Evolutionary conservation across 2,888 invertebrate species (phyloP).

Genomic region (Julus scandinavius): DNA sequence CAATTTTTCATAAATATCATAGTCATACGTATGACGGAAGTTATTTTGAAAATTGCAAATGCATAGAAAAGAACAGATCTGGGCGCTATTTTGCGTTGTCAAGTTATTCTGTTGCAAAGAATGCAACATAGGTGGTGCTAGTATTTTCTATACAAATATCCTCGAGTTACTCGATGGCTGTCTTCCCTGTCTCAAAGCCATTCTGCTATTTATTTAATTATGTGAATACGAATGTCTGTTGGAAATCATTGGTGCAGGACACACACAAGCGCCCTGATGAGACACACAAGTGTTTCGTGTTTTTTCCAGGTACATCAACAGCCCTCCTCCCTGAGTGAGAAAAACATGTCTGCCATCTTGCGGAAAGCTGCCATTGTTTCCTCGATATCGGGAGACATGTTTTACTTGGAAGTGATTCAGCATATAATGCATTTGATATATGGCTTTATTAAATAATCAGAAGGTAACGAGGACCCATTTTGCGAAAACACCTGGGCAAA

Average conservation of each 20-base stretch:
- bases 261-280: not conserved
- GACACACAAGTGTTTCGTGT: not conserved
- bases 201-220: not conserved
- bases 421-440: constrained; percentile 10
- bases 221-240: not conserved
- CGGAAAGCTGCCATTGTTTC: constrained; percentile 3
- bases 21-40: not conserved
- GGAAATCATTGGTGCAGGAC: not conserved
- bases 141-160: not conserved
- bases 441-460: constrained; percentile 5
- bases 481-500: constrained; percentile 37
- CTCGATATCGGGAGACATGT: not conserved
- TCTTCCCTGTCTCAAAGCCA: not conserved
- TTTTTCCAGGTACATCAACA: not conserved
- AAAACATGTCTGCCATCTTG: constrained; percentile 22
- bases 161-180: not conserved
- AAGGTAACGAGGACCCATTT: constrained; percentile 11
- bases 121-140: constrained; percentile 3
- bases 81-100: too few species aligned
- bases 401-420: constrained; percentile 45
- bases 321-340: not conserved
- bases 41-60: not conserved
- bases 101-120: not conserved
- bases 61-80: too few species aligned
- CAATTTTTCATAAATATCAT: too few species aligned